Conservation (phyloP, 2,888 invertebrate genomes). For the Glomeris marginata region DNA sequence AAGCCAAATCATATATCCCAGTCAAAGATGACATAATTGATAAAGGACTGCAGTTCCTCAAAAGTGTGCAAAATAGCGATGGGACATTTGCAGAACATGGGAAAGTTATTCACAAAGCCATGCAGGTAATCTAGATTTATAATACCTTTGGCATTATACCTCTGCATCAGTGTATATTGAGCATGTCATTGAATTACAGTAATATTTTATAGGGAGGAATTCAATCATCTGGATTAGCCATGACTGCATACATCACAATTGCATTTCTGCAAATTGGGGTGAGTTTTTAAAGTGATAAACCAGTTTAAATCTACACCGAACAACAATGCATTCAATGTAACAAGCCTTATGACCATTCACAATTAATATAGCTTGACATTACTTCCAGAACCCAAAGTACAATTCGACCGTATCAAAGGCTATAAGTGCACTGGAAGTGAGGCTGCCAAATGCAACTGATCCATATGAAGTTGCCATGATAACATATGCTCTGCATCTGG, state of each 20-base stretch:
- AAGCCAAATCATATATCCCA: constrained; percentile 27
- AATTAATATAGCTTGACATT: no score
- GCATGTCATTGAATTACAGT: constrained; percentile 9
- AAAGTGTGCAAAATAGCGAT: constrained; percentile 24
- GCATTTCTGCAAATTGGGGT: constrained; percentile 26
- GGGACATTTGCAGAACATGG: constrained; percentile 32
- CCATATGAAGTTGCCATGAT: constrained; percentile 62
- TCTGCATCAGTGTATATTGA: constrained; percentile 1
- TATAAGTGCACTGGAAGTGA: no score
- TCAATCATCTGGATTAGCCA: constrained; percentile 22
- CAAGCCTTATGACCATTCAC: no score
- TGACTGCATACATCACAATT: constrained; percentile 30
- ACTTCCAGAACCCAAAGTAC: neutral
- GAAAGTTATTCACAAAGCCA: constrained; percentile 29
- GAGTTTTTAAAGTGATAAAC: no score
- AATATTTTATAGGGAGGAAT: constrained; percentile 24
- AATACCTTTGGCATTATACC: neutral
- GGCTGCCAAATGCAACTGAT: constrained; percentile 35
- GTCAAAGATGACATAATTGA: constrained; percentile 25
- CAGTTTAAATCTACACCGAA: no score
- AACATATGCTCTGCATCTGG: constrained; percentile 57
- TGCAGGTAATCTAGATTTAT: constrained; percentile 25
- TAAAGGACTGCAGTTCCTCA: constrained; percentile 26
- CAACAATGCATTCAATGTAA: neutral
- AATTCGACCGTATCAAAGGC: no score